Evolutionary conservation across 2,888 invertebrate genomes (phyloP).

Genomic region (Megamerina dolium): DNA sequence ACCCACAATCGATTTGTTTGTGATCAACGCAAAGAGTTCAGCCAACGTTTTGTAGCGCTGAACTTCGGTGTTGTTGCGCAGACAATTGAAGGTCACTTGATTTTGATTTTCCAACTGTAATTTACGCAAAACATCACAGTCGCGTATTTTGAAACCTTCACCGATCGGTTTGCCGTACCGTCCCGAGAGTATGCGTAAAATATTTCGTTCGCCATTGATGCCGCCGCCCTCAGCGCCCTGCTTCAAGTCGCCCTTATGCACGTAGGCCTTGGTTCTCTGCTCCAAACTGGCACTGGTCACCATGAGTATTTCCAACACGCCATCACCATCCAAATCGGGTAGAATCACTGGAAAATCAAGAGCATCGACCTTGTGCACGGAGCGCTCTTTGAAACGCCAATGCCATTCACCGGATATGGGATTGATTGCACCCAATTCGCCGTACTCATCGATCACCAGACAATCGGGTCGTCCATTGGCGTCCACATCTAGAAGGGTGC

Average conservation of each 20-base stretch:
- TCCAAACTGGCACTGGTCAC: constrained; percentile 51
- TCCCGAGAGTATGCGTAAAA: constrained; percentile 65
- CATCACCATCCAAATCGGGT: constrained; percentile 68
- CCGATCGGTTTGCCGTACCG: constrained; percentile 61
- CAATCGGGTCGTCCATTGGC: constrained; percentile 68
- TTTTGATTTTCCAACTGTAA: constrained; percentile 53
- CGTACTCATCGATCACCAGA: constrained; percentile 65
- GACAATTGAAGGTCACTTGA: constrained; percentile 55
- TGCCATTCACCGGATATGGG: constrained; percentile 56
- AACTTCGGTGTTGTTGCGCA: constrained; percentile 56
- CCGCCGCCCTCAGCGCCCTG: constrained; percentile 9
- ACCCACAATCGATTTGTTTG: constrained; percentile 43
- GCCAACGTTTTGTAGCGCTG: constrained; percentile 50
- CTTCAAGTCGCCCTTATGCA: constrained; percentile 21
- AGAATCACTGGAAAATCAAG: constrained; percentile 65
- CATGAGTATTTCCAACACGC: constrained; percentile 62
- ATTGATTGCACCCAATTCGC: constrained; percentile 58
- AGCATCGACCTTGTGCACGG: constrained; percentile 51
- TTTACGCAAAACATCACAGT: constrained; percentile 57
- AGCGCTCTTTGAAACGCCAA: constrained; percentile 49
- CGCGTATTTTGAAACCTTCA: constrained; percentile 56
- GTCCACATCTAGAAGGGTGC: constrained; percentile 67
- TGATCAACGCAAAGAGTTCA: constrained; percentile 48
- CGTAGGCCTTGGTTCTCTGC: constrained; percentile 33
- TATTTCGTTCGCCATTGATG: constrained; percentile 50